Conservation (phyloP, 2,888 invertebrate genomes). For the Drosophila dives region DNA sequence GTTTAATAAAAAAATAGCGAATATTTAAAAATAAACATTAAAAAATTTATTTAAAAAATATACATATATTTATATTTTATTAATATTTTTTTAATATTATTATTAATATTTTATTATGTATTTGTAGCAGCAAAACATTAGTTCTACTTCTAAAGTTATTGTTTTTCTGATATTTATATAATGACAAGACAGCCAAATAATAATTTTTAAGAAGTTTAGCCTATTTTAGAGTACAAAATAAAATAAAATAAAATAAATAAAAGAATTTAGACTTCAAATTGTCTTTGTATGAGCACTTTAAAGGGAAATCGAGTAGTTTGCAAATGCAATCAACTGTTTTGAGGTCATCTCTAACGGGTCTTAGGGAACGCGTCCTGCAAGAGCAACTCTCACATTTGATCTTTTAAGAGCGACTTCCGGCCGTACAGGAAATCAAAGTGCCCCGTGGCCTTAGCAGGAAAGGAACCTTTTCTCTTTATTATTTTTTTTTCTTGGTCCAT, state of each 20-base stretch:
- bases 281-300: not conserved
- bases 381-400: constrained; percentile 30
- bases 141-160: not conserved
- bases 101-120: too few relatives aligned
- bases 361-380: constrained; percentile 46
- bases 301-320: not conserved
- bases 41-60: too few relatives aligned
- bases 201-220: not conserved
- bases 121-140: not conserved
- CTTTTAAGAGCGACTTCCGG: constrained; percentile 51
- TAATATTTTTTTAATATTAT: too few relatives aligned
- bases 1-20: not conserved
- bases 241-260: too few relatives aligned
- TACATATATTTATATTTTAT: too few relatives aligned
- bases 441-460: constrained; percentile 19
- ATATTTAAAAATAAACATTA: too few relatives aligned
- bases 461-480: not conserved
- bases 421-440: constrained; percentile 56
- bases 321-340: constrained; percentile 51
- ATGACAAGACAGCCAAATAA: too few relatives aligned
- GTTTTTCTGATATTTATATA: not conserved
- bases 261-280: not conserved
- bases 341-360: constrained; percentile 41
- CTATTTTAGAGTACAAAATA: not conserved
- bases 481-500: constrained; percentile 29